Evolutionary conservation across 2,797 vertebrate genomes (phyloP), one percentile per base, ranked within the genome.

Genomic region (Diplodus puntazzo): DNA sequence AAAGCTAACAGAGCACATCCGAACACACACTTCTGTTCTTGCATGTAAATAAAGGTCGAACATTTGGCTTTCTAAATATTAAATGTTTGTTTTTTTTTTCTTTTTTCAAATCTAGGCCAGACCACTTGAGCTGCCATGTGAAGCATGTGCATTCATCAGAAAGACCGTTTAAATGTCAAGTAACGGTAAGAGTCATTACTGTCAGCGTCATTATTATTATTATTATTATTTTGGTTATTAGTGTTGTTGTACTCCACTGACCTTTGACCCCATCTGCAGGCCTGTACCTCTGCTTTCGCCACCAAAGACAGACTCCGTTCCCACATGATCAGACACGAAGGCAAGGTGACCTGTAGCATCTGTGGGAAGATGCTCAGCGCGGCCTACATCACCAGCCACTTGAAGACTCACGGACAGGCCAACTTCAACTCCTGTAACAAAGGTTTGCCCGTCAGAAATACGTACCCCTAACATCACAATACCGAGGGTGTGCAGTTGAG

Each of bases 121-220:
- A 99, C 95, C 98, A 99, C 94, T 97, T 99, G 96, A 99, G 98
- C 96, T 99, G 98, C 96, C 98, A 99, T 63, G 98, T 99, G 95
- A 99, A 99, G 95, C 98, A 99, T 80, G 98, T 99, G 94, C 98
- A 99, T 95, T 99, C 98, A 89, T 99, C 98, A 91, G 98, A 99
- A 95, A 97, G 98, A 94, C 98, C 98, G 76, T 99, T 99, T 94
- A 99, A 99, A 97, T 99, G 98, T 96, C 98, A 99, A 99, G 98
- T 99, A 95, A 99, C 98, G 95, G 96, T 97, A 96, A 92, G 95
- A 73, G 45, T 52, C 20, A 1, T 68, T 11, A 7, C 21, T 7
- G 17, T 70, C 50, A 0, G 1, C 48, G 13, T 55, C 6, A 16
- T 27, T 17, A 1, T 20, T 0, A 14, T 30, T 27, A 14, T 30